Base-by-base conservation (phyloP, 2,113 vertebrate genomes). In the Rhineura floridana region DNA sequence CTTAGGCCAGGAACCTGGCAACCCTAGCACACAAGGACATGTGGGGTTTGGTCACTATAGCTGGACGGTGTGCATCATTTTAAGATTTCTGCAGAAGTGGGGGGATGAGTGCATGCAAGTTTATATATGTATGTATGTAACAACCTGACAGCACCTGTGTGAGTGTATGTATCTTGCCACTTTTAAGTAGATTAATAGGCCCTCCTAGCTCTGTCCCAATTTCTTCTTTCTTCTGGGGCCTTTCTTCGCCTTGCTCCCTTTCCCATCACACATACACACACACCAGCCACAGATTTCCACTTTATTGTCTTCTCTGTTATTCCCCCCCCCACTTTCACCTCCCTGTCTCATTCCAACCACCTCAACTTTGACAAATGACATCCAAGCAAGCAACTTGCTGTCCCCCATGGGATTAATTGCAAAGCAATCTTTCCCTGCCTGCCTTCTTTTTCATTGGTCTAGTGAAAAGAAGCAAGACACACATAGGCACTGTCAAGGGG, bases 381-480 rank as follows among this genome's bases (percentile, higher is more conserved):
- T 91, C 91, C 72, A 84, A 87, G 90, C 62, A n/a, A 95, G 94
- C 92, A 93, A 94, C 95, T 93, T 93, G 67, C 92, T 94, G 95
- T 95, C 95, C 94, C 90, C 95, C 94, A n/a, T n/a, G n/a, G n/a
- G n/a, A n/a, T n/a, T n/a, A n/a, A n/a, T n/a, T n/a, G n/a, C n/a
- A n/a, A n/a, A n/a, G n/a, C n/a, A n/a, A n/a, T n/a, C n/a, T n/a
- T n/a, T n/a, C n/a, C n/a, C n/a, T n/a, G n/a, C n/a, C n/a, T n/a
- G n/a, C n/a, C n/a, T n/a, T n/a, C n/a, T n/a, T n/a, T n/a, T n/a
- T n/a, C n/a, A n/a, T n/a, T n/a, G n/a, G n/a, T n/a, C n/a, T n/a
- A n/a, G n/a, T n/a, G n/a, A n/a, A n/a, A n/a, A n/a, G n/a, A n/a
- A n/a, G n/a, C n/a, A n/a, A n/a, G n/a, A n/a, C n/a, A n/a, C n/a